Conservation (phyloP, 1,140 invertebrate genomes). For the Ostrea denselamellosa region DNA sequence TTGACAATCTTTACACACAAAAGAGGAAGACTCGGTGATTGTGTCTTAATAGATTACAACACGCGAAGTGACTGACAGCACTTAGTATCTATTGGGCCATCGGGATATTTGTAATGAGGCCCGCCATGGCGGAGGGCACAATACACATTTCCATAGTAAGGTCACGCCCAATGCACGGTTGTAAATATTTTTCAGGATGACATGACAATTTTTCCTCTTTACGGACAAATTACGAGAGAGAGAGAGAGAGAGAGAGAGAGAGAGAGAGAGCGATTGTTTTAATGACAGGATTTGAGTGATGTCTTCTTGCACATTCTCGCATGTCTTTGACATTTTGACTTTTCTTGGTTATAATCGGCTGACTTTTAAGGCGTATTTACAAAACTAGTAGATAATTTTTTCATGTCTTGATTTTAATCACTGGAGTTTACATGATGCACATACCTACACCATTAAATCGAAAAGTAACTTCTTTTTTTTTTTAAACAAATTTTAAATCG, state of each 20-base stretch:
- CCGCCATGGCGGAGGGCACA: neutral
- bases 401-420: neutral
- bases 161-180: neutral
- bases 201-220: neutral
- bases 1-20: neutral
- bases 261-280: neutral
- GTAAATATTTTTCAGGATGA: conserved; percentile 5
- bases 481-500: neutral
- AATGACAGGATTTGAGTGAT: neutral
- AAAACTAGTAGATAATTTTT: neutral
- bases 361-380: conserved; percentile 11
- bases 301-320: neutral
- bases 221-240: neutral
- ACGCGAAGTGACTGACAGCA: conserved; percentile 24
- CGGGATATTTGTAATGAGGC: neutral
- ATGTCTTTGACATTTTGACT: conserved; percentile 34
- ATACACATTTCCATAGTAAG: neutral
- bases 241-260: conserved; percentile 22
- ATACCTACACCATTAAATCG: neutral
- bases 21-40: neutral
- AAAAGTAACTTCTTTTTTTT: neutral
- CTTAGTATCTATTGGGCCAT: conserved; percentile 1
- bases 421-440: neutral
- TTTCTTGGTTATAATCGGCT: neutral
- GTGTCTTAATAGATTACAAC: conserved; percentile 28